A percentile compares a stretch with the other conserved stretches of the same genome.
phyloP scores from a whole-genome alignment of 2,888 invertebrate species.

The Nemurella pictetii region DNA sequence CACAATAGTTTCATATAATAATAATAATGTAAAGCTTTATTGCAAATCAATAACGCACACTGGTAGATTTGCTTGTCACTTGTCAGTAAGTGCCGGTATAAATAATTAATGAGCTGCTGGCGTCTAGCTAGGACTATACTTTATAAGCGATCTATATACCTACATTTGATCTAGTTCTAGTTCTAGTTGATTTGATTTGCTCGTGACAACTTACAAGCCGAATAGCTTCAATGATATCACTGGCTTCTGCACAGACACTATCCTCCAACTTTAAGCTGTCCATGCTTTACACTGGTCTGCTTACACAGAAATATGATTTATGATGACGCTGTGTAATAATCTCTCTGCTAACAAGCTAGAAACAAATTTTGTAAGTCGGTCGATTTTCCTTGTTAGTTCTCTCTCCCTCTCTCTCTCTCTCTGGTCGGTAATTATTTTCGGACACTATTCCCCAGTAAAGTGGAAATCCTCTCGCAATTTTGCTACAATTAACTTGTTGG shows the following conservation, averaged over 20 bases:
- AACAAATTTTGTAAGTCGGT: background rate
- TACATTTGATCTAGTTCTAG: background rate
- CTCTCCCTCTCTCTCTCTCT: too few relatives aligned
- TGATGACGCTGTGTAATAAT: background rate
- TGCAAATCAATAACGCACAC: background rate
- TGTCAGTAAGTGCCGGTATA: background rate
- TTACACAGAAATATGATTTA: background rate
- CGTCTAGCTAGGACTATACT: background rate
- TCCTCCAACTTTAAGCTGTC: background rate
- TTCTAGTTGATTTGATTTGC: background rate
- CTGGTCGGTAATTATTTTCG: background rate
- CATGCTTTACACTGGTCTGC: background rate
- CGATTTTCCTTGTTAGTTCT: background rate
- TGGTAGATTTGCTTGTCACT: background rate
- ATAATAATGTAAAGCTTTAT: background rate
- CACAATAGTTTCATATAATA: background rate
- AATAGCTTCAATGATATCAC: background rate
- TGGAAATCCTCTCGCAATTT: background rate
- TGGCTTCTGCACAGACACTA: background rate
- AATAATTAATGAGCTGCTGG: background rate
- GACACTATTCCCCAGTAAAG: background rate
- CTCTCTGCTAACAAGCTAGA: background rate
- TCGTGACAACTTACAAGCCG: background rate
- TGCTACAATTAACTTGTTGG: background rate
- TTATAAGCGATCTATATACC: background rate